A percentile compares a stretch with the other conserved stretches of the same genome.
phyloP scores from a whole-genome alignment of 2,888 invertebrate genomes.

The Drosophila nr. medialis region DNA sequence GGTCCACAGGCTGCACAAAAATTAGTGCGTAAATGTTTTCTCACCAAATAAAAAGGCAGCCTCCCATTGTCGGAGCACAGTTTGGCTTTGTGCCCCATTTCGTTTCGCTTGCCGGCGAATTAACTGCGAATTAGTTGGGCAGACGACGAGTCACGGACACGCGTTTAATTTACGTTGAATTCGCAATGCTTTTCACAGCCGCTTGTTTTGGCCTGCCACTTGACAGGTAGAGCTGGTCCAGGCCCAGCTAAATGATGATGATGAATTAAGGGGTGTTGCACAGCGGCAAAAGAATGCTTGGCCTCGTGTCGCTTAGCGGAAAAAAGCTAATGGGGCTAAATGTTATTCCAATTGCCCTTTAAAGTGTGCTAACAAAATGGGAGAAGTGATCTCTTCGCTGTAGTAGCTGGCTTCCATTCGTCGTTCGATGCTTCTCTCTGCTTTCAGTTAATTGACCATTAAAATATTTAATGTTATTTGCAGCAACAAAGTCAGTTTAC shows the following conservation, averaged over 20 bases:
- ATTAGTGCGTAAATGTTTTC: slow-evolving; percentile 84
- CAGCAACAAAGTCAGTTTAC: slow-evolving; percentile 61
- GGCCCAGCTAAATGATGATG: slow-evolving; percentile 57
- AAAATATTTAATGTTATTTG: slow-evolving; percentile 77
- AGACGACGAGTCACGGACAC: slow-evolving; percentile 53
- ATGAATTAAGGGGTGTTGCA: slow-evolving; percentile 52
- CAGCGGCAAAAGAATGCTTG: slow-evolving; percentile 1
- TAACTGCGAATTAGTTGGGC: slow-evolving; percentile 78
- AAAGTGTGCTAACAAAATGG: slow-evolving; percentile 28
- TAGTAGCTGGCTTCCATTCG: neutral
- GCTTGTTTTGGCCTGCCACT: slow-evolving; percentile 31
- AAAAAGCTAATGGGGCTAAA: slow-evolving; percentile 45
- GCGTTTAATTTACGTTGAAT: slow-evolving; percentile 70
- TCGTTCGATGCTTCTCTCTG: neutral
- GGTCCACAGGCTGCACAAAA: slow-evolving; percentile 58
- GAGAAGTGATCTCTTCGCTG: slow-evolving; percentile 1
- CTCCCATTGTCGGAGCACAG: slow-evolving; percentile 23
- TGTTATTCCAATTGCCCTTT: slow-evolving; percentile 14
- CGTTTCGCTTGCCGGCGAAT: slow-evolving; percentile 80
- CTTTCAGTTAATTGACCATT: slow-evolving; percentile 76
- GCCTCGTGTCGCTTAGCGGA: slow-evolving; percentile 18
- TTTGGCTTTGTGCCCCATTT: slow-evolving; percentile 73
- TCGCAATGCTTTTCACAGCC: slow-evolving; percentile 69
- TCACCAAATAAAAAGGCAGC: slow-evolving; percentile 82
- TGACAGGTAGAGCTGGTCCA: slow-evolving; percentile 64